phyloP scores from a whole-genome alignment of 1,140 invertebrate genomes.

The Forficula auricularia region DNA sequence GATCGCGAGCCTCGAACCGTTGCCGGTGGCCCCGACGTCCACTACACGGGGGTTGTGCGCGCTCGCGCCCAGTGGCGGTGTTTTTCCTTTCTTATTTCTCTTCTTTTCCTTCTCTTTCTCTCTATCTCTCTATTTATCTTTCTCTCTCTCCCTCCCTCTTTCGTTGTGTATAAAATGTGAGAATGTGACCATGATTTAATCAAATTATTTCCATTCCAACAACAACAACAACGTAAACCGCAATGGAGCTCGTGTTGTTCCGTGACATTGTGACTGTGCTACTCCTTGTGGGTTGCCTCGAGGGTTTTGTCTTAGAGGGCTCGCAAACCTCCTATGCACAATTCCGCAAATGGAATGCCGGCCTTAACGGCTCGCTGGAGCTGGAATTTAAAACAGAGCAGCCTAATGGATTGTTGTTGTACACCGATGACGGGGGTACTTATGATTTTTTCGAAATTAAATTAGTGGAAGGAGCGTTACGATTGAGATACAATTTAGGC shows the following conservation, averaged over 20 bases:
- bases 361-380: constrained; percentile 67
- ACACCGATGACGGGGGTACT: constrained; percentile 84
- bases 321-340: constrained; percentile 72
- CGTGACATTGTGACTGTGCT: background rate
- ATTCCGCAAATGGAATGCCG: constrained; percentile 76
- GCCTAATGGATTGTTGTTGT: constrained; percentile 72
- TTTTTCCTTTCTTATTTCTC: too few relatives aligned
- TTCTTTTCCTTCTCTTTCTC: too few relatives aligned
- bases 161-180: too few relatives aligned
- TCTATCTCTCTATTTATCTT: too few relatives aligned
- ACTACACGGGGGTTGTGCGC: too few relatives aligned
- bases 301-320: constrained; percentile 61
- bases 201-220: too few relatives aligned
- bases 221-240: too few relatives aligned
- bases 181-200: too few relatives aligned
- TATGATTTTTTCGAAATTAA: constrained; percentile 93
- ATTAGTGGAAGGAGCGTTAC: constrained; percentile 73
- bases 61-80: too few relatives aligned
- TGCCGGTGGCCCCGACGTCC: too few relatives aligned
- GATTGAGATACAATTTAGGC: constrained; percentile 71
- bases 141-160: too few relatives aligned
- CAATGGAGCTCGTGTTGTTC: background rate
- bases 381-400: constrained; percentile 84
- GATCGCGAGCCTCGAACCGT: too few relatives aligned
- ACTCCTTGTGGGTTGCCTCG: constrained; percentile 17